phyloP scores from a whole-genome alignment of 92 coral and sea anemone genomes.

The Muricea muricata region DNA sequence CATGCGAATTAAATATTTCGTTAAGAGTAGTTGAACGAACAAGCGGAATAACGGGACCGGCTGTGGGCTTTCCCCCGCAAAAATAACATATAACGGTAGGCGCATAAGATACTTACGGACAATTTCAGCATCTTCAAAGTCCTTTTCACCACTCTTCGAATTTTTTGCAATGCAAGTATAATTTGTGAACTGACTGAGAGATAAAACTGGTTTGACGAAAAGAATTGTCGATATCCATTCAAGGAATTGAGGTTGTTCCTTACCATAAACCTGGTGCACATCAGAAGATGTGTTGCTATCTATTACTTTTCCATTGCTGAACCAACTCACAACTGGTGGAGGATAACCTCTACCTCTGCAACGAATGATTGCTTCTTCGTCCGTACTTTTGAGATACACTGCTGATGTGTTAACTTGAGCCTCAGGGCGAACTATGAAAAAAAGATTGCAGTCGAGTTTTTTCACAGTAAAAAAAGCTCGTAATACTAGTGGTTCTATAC shows the following conservation, averaged over 20 bases:
- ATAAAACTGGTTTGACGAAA: slow-evolving; percentile 61
- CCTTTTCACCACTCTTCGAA: neutral
- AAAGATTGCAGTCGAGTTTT: neutral
- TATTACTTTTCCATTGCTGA: neutral
- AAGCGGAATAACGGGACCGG: no score
- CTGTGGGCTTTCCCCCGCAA: no score
- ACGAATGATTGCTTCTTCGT: slow-evolving; percentile 34
- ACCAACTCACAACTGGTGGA: slow-evolving; percentile 61
- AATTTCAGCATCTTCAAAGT: slow-evolving; percentile 47
- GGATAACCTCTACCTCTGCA: slow-evolving; percentile 78
- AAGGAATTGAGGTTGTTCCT: slow-evolving; percentile 43
- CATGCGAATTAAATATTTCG: no score
- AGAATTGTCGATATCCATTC: slow-evolving; percentile 57
- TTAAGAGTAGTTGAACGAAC: no score
- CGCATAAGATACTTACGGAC: slow-evolving; percentile 63
- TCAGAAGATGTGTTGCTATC: neutral
- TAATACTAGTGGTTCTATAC: no score
- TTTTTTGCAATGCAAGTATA: slow-evolving; percentile 65
- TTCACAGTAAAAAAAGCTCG: no score
- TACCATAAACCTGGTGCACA: slow-evolving; percentile 53
- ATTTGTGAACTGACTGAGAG: slow-evolving; percentile 70
- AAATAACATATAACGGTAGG: neutral
- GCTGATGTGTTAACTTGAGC: slow-evolving; percentile 18
- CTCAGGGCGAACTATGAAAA: slow-evolving; percentile 52
- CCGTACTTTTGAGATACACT: slow-evolving; percentile 16